Base-by-base conservation (phyloP, 1,140 invertebrate species). In the Agrilus planipennis region DNA sequence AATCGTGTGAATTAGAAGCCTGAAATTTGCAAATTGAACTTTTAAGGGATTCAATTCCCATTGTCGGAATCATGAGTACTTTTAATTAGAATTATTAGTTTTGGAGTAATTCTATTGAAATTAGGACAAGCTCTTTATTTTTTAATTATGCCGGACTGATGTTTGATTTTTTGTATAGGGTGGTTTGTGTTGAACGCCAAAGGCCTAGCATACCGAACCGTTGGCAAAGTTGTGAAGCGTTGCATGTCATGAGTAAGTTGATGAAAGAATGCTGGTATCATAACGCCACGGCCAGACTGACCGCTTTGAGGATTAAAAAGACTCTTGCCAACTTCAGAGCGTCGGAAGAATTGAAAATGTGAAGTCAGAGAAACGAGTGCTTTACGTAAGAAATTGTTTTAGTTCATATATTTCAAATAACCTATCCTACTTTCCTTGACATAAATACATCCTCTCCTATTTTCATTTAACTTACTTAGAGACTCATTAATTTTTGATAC, bases 191-290 rank as follows among this genome's bases (percentile, higher is more conserved):
- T 11, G 85, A 94, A 51, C 74, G 78, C 53, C 74, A 84, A 50
- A 72, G 92, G 42, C 92, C 92, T 1, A 81, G 76, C 34, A 84
- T 94, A 50, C 87, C 88, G 11, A 89, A 89, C 61, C 71, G 85
- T 55, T 96, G 91, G 91, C 79, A 84, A 50, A 71, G 75, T 34
- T 75, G 73, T 57, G 75, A 77, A 54, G 79, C 87, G 30, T 65
- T 94, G 32, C 78, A 82, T 47, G 77, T 83, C 18, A 86, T 96
- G 76, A 83, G 84, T n/a, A 90, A 93, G 61, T 73, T 97, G 39
- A 96, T 97, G 91, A 90, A 89, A 54, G 92, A 96, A 63, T 95
- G 92, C 61, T 96, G 92, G 91, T 91, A 92, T 58, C 84, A 90
- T 41, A 92, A 93, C 58, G 86, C 92, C 7, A 85, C 86, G 16